These are phyloP conservation scores for Paracyprichromis sp. DNA, from an alignment of 2,113 vertebrate genomes.

Conservation along the genomic window DNA sequence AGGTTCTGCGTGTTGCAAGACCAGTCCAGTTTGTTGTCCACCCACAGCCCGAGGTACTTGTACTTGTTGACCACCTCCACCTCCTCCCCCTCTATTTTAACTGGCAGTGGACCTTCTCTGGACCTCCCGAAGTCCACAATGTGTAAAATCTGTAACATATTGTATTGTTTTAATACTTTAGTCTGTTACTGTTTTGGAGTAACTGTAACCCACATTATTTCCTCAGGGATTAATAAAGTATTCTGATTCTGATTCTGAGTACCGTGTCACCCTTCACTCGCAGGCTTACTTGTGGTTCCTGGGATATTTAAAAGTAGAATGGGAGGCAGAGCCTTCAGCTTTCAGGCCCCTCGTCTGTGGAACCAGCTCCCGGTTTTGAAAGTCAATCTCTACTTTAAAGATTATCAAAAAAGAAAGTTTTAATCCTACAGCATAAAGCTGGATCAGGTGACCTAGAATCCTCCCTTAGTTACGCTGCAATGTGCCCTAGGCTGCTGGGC, in stretches of 20 bases:
- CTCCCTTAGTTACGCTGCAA: not conserved
- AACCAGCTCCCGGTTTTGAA: not conserved
- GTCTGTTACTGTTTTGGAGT: not conserved
- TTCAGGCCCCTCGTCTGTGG: not conserved
- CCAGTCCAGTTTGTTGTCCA: not conserved
- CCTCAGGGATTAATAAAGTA: not conserved
- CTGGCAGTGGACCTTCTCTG: not conserved
- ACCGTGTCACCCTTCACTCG: accelerated
- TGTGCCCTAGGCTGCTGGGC: not conserved
- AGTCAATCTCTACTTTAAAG: not conserved
- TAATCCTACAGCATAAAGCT: not conserved
- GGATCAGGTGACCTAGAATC: not conserved
- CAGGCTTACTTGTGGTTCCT: not conserved
- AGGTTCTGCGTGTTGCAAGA: not conserved
- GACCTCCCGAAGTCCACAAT: accelerated
- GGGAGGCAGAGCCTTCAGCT: not conserved
- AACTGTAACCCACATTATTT: not conserved
- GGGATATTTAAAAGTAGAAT: not conserved
- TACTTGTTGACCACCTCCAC: not conserved
- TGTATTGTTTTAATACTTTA: not conserved
- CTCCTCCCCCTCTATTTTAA: not conserved
- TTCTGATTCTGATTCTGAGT: not conserved
- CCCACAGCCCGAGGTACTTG: accelerated
- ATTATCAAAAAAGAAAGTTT: accelerated
- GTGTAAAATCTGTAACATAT: not conserved